phyloP scores from a whole-genome alignment of 2,113 vertebrate species.

The Rhinoderma darwinii region DNA sequence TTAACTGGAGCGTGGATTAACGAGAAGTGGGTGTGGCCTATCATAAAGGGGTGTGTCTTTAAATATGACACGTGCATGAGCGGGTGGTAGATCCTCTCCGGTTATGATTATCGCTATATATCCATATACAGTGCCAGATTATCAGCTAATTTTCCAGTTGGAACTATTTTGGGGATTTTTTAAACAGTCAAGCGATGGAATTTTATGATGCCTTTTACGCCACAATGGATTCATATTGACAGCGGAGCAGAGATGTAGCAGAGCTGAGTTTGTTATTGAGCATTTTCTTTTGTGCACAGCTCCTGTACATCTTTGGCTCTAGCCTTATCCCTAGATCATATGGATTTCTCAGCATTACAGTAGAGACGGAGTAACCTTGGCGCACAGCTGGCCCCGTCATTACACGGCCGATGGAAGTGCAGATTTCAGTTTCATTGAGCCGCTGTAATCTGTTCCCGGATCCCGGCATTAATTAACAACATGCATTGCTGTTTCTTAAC shows the following conservation, averaged over 20 bases:
- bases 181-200: too few species aligned
- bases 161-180: too few species aligned
- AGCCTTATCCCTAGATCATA: not conserved
- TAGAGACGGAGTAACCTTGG: not conserved
- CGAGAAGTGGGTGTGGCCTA: too few species aligned
- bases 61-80: too few species aligned
- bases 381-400: not conserved
- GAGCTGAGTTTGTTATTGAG: not conserved
- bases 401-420: not conserved
- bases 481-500: not conserved
- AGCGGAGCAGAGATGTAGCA: not conserved
- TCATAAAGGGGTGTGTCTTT: too few species aligned
- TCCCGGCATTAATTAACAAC: slow-evolving; percentile 10
- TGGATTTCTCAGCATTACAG: not conserved
- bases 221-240: not conserved
- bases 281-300: not conserved
- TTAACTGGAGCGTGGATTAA: too few species aligned
- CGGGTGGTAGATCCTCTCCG: too few species aligned
- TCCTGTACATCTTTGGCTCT: not conserved
- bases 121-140: too few species aligned
- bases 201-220: too few species aligned
- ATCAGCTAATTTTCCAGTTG: too few species aligned
- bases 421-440: not conserved
- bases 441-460: not conserved
- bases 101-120: too few species aligned